Evolutionary conservation across 2,888 invertebrate genomes (phyloP).

Genomic region (Alentia gelatinosa): DNA sequence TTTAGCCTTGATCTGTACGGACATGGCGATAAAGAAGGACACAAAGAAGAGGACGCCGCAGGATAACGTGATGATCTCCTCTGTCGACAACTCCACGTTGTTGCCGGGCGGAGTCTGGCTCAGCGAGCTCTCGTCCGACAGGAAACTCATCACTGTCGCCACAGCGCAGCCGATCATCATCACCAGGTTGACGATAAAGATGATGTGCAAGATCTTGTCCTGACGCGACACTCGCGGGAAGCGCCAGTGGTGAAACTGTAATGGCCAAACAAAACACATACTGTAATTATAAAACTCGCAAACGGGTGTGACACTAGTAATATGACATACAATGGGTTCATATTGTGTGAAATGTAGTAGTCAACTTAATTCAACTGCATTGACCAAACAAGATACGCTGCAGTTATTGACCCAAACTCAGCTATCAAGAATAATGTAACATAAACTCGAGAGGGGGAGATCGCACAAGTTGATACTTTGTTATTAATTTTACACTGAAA

Average conservation of each 20-base stretch:
- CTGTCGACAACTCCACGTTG: conserved; percentile 80
- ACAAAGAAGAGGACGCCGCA: conserved; percentile 83
- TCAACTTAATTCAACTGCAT: too few relatives aligned
- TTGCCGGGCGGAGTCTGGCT: conserved; percentile 73
- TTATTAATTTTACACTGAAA: too few relatives aligned
- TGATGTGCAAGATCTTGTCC: conserved; percentile 82
- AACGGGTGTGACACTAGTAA: too few relatives aligned
- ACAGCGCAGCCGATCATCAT: conserved; percentile 82
- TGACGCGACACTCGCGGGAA: conserved; percentile 81
- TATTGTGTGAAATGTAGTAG: too few relatives aligned
- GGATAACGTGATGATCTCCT: conserved; percentile 82
- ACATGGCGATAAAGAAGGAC: conserved; percentile 83
- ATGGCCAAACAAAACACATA: conserved; percentile 62
- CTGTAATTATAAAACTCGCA: too few relatives aligned
- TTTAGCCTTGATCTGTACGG: conserved; percentile 83
- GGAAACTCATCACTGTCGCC: conserved; percentile 82
- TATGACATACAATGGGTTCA: too few relatives aligned
- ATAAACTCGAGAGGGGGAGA: too few relatives aligned
- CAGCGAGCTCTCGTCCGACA: conserved; percentile 80
- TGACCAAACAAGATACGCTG: too few relatives aligned
- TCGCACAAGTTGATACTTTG: too few relatives aligned
- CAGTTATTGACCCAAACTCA: too few relatives aligned
- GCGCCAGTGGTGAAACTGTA: conserved; percentile 82
- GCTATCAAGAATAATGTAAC: too few relatives aligned
- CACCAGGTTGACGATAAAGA: conserved; percentile 81